Evolutionary conservation across 2,113 vertebrate genomes (phyloP).

Genomic region (Perca flavescens): DNA sequence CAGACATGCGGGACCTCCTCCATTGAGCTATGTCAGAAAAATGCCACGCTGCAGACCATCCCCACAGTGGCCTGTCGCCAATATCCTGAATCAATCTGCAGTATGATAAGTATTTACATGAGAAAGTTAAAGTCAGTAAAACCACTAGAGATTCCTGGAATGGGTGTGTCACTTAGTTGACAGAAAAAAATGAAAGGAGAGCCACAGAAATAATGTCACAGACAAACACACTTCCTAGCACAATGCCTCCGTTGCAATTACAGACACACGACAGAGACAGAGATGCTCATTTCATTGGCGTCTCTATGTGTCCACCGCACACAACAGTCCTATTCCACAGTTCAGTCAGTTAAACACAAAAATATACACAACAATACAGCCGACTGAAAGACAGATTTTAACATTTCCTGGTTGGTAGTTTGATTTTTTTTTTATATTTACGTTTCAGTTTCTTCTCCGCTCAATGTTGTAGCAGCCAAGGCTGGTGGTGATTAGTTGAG

Average conservation of each 20-base stretch:
- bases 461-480: conserved; percentile 5
- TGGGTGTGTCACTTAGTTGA: conserved; percentile 81
- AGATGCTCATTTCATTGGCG: conserved; percentile 30
- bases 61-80: conserved; percentile 64
- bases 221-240: conserved; percentile 61
- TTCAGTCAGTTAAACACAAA: conserved; percentile 21
- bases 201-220: conserved; percentile 64
- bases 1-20: conserved; percentile 61
- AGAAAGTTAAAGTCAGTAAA: conserved; percentile 74
- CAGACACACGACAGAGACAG: conserved; percentile 44
- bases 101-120: conserved; percentile 74
- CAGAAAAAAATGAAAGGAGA: conserved; percentile 54
- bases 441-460: background rate
- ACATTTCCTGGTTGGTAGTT: background rate
- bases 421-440: background rate
- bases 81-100: conserved; percentile 69
- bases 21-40: conserved; percentile 61
- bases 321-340: conserved; percentile 17
- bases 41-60: conserved; percentile 61
- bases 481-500: conserved; percentile 48
- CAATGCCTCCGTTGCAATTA: conserved; percentile 62
- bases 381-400: background rate
- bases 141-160: conserved; percentile 80
- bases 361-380: background rate
- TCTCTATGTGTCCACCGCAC: conserved; percentile 31